Conservation (phyloP, 2,113 vertebrate species). For the Patagioenas fasciata region DNA sequence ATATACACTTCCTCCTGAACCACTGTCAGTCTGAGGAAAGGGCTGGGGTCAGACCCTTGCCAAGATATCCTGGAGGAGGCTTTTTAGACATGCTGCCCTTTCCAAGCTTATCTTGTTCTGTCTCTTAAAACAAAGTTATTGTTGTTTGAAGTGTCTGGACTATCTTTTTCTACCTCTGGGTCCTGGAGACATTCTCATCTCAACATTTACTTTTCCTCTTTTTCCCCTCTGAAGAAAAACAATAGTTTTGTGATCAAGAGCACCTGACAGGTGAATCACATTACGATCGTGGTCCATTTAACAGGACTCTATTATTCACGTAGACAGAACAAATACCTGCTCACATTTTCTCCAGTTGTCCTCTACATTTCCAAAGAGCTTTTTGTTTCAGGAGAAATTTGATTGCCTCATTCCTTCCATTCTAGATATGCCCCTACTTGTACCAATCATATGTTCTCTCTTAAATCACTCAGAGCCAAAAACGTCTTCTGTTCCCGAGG, state of each 20-base stretch:
- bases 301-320: background rate
- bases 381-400: background rate
- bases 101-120: background rate
- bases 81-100: background rate
- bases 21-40: background rate
- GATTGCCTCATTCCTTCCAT: background rate
- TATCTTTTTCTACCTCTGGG: background rate
- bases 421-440: background rate
- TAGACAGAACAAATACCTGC: background rate
- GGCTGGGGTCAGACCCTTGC: background rate
- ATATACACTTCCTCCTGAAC: background rate
- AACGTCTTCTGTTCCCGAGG: background rate
- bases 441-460: background rate
- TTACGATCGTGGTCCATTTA: background rate
- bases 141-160: background rate
- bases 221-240: background rate
- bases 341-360: background rate
- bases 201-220: background rate
- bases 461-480: background rate
- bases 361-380: background rate
- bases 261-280: background rate
- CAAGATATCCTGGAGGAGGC: accelerated
- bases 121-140: background rate
- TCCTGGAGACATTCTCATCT: background rate
- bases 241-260: background rate